Percentiles rank a stretch among this genome's conserved stretches.
Conservation (phyloP, 2,797 vertebrate species). For the Crocidura indochinensis region DNA sequence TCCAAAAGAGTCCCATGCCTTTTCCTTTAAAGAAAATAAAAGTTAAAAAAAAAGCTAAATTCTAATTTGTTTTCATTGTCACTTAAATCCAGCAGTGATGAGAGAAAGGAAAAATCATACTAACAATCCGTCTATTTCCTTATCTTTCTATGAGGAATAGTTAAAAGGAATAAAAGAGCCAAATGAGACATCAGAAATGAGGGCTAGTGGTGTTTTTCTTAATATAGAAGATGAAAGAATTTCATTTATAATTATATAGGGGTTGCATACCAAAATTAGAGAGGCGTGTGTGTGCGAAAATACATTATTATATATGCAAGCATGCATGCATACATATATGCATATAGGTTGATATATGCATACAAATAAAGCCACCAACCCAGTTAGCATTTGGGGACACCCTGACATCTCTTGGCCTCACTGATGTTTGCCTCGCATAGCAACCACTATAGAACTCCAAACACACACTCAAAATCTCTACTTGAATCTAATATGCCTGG, state of each 20-base stretch:
- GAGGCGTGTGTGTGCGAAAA: constrained; percentile 49
- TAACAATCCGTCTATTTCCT: constrained; percentile 45
- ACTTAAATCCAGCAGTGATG: constrained; percentile 35
- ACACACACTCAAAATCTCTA: constrained; percentile 23
- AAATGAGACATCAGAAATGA: constrained; percentile 46
- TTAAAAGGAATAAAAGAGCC: constrained; percentile 74
- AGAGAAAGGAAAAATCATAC: constrained; percentile 28
- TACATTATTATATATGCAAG: background rate
- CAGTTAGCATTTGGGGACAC: background rate
- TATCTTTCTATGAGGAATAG: constrained; percentile 56
- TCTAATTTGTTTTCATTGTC: constrained; percentile 62
- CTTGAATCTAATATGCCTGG: constrained; percentile 33
- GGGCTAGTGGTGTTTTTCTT: constrained; percentile 49
- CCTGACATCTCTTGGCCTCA: constrained; percentile 14
- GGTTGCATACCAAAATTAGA: constrained; percentile 32
- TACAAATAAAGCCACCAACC: background rate
- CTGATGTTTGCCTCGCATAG: background rate
- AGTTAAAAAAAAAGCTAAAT: constrained; percentile 34
- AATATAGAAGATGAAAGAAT: constrained; percentile 52
- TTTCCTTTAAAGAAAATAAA: constrained; percentile 55
- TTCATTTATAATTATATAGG: background rate
- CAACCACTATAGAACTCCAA: constrained; percentile 13
- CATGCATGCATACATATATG: background rate
- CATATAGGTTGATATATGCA: background rate
- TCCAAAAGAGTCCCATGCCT: constrained; percentile 52